Evolutionary conservation across 1,140 invertebrate genomes (phyloP).

Genomic region (Panagrolaimus sp.): DNA sequence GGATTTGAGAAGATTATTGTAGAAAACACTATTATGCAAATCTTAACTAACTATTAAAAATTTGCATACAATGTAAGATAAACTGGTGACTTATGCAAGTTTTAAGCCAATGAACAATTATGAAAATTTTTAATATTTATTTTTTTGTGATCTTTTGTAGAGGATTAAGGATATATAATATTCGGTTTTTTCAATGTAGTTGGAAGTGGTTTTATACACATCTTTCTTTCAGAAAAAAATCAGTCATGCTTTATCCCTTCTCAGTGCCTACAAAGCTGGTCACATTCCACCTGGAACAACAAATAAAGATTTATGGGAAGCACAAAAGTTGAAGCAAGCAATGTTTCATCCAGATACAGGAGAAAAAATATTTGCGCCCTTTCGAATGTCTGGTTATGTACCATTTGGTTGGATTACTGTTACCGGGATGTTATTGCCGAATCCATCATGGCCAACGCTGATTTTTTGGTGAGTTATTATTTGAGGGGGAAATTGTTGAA

Average conservation of each 20-base stretch:
- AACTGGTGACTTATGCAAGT: too few species aligned
- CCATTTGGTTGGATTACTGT: conserved; percentile 63
- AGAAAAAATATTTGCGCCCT: conserved; percentile 62
- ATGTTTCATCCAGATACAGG: conserved; percentile 63
- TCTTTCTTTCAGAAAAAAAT: conserved; percentile 57
- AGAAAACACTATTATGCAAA: too few species aligned
- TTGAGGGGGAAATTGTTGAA: conserved; percentile 20
- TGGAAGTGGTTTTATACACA: conserved; percentile 5
- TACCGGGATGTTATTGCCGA: conserved; percentile 62
- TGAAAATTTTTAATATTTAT: too few species aligned
- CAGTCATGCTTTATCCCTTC: conserved; percentile 54
- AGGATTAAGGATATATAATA: conserved; percentile 9
- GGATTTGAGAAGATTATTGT: conserved; percentile 6
- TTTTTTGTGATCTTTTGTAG: too few species aligned
- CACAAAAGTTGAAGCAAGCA: conserved; percentile 62
- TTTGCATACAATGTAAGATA: too few species aligned
- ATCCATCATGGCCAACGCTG: conserved; percentile 59
- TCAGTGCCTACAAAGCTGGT: conserved; percentile 59
- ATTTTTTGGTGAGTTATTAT: conserved; percentile 62
- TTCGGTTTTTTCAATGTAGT: background rate
- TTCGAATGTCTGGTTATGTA: conserved; percentile 63
- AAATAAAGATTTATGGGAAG: conserved; percentile 61
- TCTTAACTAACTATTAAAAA: too few species aligned
- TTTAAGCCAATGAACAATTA: too few species aligned
- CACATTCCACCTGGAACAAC: conserved; percentile 39